Evolutionary conservation across 2,888 invertebrate genomes (phyloP), one percentile per base, ranked within the genome.

Genomic region (Anticlea derivata): DNA sequence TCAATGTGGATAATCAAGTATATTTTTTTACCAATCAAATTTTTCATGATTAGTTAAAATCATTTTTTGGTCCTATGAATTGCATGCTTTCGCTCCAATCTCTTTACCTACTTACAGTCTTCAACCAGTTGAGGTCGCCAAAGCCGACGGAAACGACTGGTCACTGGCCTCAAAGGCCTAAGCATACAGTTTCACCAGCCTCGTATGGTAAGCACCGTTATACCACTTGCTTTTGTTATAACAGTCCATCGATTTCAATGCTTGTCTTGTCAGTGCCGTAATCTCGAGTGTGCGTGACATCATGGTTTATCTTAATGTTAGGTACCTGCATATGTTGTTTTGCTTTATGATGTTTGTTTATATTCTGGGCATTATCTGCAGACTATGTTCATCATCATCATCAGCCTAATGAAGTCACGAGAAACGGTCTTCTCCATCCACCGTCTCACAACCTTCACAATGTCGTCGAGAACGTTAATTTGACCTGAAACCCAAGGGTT

Each of bases 191-290:
- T 76, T 80, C 80, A 76, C 75, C 59, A 58, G 55, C 69, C 58
- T 66, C 40, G 37, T 74, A 76, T 63, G 67, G 77, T 53, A 43
- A 45, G 60, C 61, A 73, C 77, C 78, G 78, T 78, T 78, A 78
- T 67, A 61, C 45, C 53, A 65, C 70, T 68, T 69, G 62, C 68
- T 63, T 68, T 68, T 68, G 57, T 62, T 64, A 66, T 71, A 64
- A 66, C 41, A 46, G 30, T 34, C 12, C 38, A 50, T 44, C 20
- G 37, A 31, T 65, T 43, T 43, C 31, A 52, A 43, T 39, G 41
- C 33, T 43, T 55, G 44, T 34, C 40, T 41, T 45, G 31, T 2
- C 6, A 35, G 13, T 40, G 33, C 29, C 29, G 45, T 50, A 45
- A 50, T 50, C 31, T n/a, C n/a, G n/a, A n/a, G n/a, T 44, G 37